Base-by-base conservation (phyloP, 2,113 vertebrate genomes). In the Lasiurus borealis region DNA sequence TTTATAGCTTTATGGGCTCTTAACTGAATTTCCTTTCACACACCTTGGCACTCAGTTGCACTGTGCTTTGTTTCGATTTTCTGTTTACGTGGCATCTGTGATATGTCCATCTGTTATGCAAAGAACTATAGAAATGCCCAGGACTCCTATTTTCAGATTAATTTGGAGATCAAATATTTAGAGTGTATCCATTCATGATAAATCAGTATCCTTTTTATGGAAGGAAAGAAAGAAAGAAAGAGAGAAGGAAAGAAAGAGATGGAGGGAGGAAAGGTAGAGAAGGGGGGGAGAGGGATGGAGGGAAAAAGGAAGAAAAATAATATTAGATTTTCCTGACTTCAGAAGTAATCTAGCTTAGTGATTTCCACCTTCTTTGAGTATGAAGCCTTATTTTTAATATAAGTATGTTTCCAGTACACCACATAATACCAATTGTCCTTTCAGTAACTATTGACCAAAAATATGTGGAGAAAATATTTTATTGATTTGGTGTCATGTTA, bases 21-120 rank as follows among this genome's bases (percentile, higher is more conserved):
- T 93, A 59, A 21, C 87, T 96, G 78, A 9, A 85, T 93, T 95
- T 92, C 90, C 36, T 85, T 82, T 87, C 62, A 54, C 52, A 90
- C 29, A 48, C 18, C 25, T 82, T 95, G 62, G 48, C 31, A 69
- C 18, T 94, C 64, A 48, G 25, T 50, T 95, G 96, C 81, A 81
- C 87, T 94, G 86, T 54, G 19, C 29, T 94, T 84, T 76, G 57
- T 93, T 92, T 94, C 59, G 69, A 78, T 50, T 95, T 82, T 73
- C 40, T 19, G 36, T 88, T 95, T 88, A 29, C 62, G 23, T 85
- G 73, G 14, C 85, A 77, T 81, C 50, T 92, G 68, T 11, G 31
- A 69, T 69, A 64, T 68, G 31, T 72, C 69, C 71, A 86, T 75
- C n/a, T 80, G n/a, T 72, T 95, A 72, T 18, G 52, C 40, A 89